phyloP scores from a whole-genome alignment of 1,140 invertebrate genomes.

The Calosoma granatense region DNA sequence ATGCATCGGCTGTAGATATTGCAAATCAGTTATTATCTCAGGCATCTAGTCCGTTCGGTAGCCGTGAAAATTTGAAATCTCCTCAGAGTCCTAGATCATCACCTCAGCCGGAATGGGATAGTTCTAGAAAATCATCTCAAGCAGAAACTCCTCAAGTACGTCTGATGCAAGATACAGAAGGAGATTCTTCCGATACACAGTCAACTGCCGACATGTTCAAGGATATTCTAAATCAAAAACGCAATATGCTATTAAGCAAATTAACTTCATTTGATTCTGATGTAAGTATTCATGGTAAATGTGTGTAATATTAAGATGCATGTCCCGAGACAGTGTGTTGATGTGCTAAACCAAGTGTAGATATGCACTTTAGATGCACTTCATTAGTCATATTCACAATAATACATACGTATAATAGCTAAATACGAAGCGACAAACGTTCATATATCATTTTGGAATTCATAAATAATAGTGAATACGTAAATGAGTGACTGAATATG shows the following conservation, averaged over 20 bases:
- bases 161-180: conserved; percentile 29
- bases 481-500: no score
- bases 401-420: no score
- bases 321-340: conserved; percentile 10
- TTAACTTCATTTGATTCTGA: conserved; percentile 83
- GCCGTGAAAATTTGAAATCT: conserved; percentile 58
- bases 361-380: no score
- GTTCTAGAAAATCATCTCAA: conserved; percentile 42
- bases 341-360: neutral
- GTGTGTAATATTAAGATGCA: conserved; percentile 5
- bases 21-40: conserved; percentile 33
- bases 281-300: conserved; percentile 45
- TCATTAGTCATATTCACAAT: no score
- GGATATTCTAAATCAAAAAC: conserved; percentile 79
- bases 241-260: conserved; percentile 75
- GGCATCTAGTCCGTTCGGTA: conserved; percentile 64
- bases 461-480: no score
- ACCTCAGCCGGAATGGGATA: conserved; percentile 38
- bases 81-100: conserved; percentile 48
- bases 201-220: conserved; percentile 77
- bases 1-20: conserved; percentile 35
- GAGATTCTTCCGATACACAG: conserved; percentile 46
- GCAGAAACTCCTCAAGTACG: conserved; percentile 42
- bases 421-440: no score
- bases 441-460: no score